Conservation (phyloP, 1,140 invertebrate species). For the Macrobrachium rosenbergii region DNA sequence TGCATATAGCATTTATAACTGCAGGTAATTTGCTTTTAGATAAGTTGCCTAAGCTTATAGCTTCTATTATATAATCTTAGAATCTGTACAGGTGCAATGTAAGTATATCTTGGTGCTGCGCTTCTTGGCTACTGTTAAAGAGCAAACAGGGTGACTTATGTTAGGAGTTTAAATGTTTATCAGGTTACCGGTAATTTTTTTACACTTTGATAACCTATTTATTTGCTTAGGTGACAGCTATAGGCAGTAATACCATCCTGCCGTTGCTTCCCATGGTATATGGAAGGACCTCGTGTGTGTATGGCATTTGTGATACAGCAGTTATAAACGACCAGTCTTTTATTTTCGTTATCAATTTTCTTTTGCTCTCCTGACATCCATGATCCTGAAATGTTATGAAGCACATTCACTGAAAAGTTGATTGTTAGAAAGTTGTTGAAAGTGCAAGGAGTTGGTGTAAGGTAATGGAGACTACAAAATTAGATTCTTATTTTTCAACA, state of each 20-base stretch:
- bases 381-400: neutral
- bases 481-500: no score
- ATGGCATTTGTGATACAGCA: slow-evolving; percentile 31
- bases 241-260: slow-evolving; percentile 40
- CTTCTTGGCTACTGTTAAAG: slow-evolving; percentile 60
- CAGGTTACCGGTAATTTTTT: slow-evolving; percentile 49
- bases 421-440: no score
- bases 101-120: slow-evolving; percentile 58
- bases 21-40: slow-evolving; percentile 61
- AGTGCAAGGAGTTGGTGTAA: no score
- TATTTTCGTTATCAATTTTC: slow-evolving; percentile 14
- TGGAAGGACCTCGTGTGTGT: slow-evolving; percentile 28
- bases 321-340: neutral
- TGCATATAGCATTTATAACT: slow-evolving; percentile 60
- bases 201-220: slow-evolving; percentile 53
- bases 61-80: slow-evolving; percentile 59
- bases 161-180: slow-evolving; percentile 54
- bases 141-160: slow-evolving; percentile 61
- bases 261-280: slow-evolving; percentile 33
- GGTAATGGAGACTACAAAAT: no score
- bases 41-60: slow-evolving; percentile 61
- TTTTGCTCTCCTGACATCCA: neutral
- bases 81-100: slow-evolving; percentile 61
- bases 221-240: slow-evolving; percentile 57
- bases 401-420: no score